phyloP scores from a whole-genome alignment of 2,888 invertebrate species.

The Vanessa cardui region DNA sequence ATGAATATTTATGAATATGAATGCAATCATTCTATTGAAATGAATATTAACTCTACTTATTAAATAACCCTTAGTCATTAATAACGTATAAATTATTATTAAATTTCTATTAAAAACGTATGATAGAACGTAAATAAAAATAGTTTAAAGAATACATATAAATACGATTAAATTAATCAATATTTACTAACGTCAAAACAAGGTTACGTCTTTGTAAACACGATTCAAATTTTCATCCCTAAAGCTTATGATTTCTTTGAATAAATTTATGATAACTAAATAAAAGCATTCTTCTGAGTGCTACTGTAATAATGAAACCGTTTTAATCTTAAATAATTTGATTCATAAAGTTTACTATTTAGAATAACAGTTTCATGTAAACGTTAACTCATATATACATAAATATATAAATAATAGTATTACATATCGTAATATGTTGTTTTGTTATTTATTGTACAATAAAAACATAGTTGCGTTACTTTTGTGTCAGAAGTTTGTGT shows the following conservation, averaged over 20 bases:
- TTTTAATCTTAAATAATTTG: background rate
- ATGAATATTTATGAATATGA: background rate
- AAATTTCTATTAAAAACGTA: too few relatives aligned
- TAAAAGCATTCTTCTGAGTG: background rate
- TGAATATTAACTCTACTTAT: too few relatives aligned
- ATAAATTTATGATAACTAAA: constrained; percentile 37
- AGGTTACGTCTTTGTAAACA: constrained; percentile 51
- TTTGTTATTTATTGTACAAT: background rate
- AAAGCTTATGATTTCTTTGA: constrained; percentile 44
- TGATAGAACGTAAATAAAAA: too few relatives aligned
- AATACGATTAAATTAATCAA: constrained; percentile 40
- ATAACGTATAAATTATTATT: too few relatives aligned
- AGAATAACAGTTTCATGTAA: background rate
- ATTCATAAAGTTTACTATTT: background rate
- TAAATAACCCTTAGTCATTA: too few relatives aligned
- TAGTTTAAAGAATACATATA: constrained; percentile 27
- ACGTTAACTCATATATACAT: background rate
- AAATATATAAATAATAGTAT: background rate
- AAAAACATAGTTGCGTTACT: background rate
- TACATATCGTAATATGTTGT: background rate
- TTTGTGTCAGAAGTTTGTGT: constrained; percentile 26
- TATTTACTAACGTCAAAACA: constrained; percentile 48
- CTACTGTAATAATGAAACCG: background rate
- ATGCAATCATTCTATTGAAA: constrained; percentile 1
- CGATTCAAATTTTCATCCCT: constrained; percentile 51